Conservation (phyloP, 2,888 invertebrate genomes). For the Pantelozetes paolii region DNA sequence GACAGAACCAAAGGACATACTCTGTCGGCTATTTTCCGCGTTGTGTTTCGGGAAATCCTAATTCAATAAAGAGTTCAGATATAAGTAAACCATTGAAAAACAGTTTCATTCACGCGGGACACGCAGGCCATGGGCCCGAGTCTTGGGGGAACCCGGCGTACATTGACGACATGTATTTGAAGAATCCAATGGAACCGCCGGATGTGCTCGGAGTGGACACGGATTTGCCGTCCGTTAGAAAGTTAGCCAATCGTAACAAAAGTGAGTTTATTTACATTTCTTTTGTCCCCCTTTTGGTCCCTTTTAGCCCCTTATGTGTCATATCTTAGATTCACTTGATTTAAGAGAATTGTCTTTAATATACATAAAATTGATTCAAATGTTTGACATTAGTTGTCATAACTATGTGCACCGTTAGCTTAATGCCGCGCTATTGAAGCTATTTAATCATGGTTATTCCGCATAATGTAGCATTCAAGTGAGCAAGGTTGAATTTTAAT, state of each 20-base stretch:
- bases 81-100: slow-evolving; percentile 74
- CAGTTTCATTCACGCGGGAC: slow-evolving; percentile 73
- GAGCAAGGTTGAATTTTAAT: too few species aligned
- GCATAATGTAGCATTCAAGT: too few species aligned
- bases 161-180: slow-evolving; percentile 71
- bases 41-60: slow-evolving; percentile 37
- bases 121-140: slow-evolving; percentile 61
- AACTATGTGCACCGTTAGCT: too few species aligned
- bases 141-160: slow-evolving; percentile 77
- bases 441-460: too few species aligned
- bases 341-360: too few species aligned
- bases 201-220: slow-evolving; percentile 58
- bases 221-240: slow-evolving; percentile 52
- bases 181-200: slow-evolving; percentile 70
- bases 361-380: too few species aligned
- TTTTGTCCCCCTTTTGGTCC: slow-evolving; percentile 49
- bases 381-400: too few species aligned
- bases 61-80: slow-evolving; percentile 55
- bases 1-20: slow-evolving; percentile 84
- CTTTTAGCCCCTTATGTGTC: background rate
- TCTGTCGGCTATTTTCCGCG: slow-evolving; percentile 86
- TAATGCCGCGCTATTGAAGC: too few species aligned
- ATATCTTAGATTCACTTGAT: background rate
- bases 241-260: slow-evolving; percentile 56
- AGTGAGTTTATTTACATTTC: slow-evolving; percentile 48